Evolutionary conservation across 2,113 vertebrate species (phyloP).

Genomic region (Ictidomys tridecemlineatus): DNA sequence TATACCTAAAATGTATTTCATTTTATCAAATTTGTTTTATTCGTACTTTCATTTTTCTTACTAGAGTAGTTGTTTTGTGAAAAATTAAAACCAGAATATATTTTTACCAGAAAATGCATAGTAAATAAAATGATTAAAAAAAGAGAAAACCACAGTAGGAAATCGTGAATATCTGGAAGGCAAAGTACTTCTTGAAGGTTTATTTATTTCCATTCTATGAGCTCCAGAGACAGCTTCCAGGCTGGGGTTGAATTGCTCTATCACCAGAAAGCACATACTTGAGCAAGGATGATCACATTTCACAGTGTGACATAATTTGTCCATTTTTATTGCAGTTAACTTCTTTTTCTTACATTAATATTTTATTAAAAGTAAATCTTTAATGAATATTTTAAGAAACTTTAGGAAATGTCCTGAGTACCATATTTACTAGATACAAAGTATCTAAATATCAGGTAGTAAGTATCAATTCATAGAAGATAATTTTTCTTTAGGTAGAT

Average conservation of each 20-base stretch:
- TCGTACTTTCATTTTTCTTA: conserved; percentile 78
- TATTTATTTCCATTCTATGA: neutral
- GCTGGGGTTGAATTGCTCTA: neutral
- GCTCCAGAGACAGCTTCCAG: neutral
- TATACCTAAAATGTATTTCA: conserved; percentile 73
- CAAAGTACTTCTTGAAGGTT: neutral
- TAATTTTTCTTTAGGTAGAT: neutral
- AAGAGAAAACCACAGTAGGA: conserved; percentile 42
- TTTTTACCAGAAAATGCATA: conserved; percentile 79
- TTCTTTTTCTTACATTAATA: neutral
- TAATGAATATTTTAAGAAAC: neutral
- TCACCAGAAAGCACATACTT: neutral
- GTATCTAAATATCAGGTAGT: neutral
- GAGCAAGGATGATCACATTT: neutral
- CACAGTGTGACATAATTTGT: neutral
- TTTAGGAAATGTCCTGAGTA: neutral
- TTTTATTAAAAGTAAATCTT: neutral
- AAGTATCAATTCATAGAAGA: neutral
- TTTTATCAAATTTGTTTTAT: conserved; percentile 80
- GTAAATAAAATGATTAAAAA: conserved; percentile 74
- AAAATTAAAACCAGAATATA: conserved; percentile 63
- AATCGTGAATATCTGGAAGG: neutral
- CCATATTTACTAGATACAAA: neutral
- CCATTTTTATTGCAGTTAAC: neutral
- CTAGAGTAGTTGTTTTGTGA: conserved; percentile 67